These are phyloP conservation scores for Bombus difficillimus DNA, from an alignment of 1,140 invertebrate genomes.

Conservation along the genomic window DNA sequence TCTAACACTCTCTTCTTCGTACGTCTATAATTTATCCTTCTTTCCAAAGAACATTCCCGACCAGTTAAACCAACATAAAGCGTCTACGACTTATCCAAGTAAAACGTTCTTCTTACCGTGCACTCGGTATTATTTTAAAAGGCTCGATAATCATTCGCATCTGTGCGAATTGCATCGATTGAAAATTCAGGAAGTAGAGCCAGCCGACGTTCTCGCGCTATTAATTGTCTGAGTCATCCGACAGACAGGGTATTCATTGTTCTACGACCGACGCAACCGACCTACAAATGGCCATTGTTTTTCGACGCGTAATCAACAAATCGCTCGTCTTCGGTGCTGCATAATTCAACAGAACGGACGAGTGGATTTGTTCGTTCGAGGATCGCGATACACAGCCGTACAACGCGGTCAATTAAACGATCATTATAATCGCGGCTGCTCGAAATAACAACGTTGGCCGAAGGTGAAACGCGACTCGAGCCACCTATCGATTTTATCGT, in stretches of 20 bases:
- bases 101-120: background rate
- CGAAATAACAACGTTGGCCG: background rate
- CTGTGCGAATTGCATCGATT: background rate
- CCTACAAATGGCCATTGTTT: slow-evolving; percentile 57
- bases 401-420: slow-evolving; percentile 28
- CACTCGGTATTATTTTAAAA: background rate
- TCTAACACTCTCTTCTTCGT: background rate
- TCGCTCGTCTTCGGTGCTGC: slow-evolving; percentile 35
- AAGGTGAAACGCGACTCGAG: background rate
- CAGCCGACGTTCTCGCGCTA: background rate
- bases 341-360: slow-evolving; percentile 24
- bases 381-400: slow-evolving; percentile 7
- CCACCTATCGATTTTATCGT: slow-evolving; percentile 33
- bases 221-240: slow-evolving; percentile 43
- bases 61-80: background rate
- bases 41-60: no score
- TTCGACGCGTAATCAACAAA: slow-evolving; percentile 53
- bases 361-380: background rate
- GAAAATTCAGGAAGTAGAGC: slow-evolving; percentile 25
- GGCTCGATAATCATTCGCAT: background rate
- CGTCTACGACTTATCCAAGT: background rate
- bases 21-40: background rate
- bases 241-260: slow-evolving; percentile 38
- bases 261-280: slow-evolving; percentile 37
- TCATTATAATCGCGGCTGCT: slow-evolving; percentile 11